Evolutionary conservation across 2,113 vertebrate genomes (phyloP), one percentile per base, ranked within the genome.

Genomic region (Odontesthes bonariensis): DNA sequence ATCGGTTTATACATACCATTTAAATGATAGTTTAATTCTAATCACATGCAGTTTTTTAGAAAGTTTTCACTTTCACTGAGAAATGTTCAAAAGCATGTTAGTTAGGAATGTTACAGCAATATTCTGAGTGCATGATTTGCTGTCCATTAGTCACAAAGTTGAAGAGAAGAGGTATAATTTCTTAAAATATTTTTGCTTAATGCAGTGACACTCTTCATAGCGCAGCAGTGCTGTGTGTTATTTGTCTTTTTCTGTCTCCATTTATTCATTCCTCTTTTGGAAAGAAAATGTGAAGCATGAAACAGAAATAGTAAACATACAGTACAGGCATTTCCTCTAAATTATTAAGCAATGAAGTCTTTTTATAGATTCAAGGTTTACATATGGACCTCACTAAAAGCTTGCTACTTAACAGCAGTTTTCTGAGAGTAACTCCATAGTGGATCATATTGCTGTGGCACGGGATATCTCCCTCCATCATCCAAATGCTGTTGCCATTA

Each of bases 341-440:
- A 92, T 92, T 88, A 92, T 92, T 92, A 64, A 91, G 62, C 55
- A 67, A 68, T 57, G 35, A 68, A 53, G 22, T 76, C 88, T 89
- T 91, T 89, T 91, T 85, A 90, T 89, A 91, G 75, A 75, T 58
- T 10, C 65, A 69, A 17, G 63, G 64, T 82, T 86, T 91, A 92
- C 89, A 83, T 91, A 89, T 88, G 86, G 85, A 60, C 73, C 77
- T 79, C 55, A 49, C 85, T 90, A 88, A 93, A 92, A 92, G 91
- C 89, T 76, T 68, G 0, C 57, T 86, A 73, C 83, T 83, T 79
- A 86, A 75, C 74, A 47, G 82, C 69, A 73, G 80, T 81, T 88
- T 84, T 76, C 79, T 52, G 72, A 75, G 63, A 79, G 74, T 67
- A 64, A 81, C 65, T 77, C 61, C 44, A 49, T 73, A 73, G 79